Evolutionary conservation across 2,797 vertebrate species (phyloP).

Genomic region (Melanotaenia parkinsoni): DNA sequence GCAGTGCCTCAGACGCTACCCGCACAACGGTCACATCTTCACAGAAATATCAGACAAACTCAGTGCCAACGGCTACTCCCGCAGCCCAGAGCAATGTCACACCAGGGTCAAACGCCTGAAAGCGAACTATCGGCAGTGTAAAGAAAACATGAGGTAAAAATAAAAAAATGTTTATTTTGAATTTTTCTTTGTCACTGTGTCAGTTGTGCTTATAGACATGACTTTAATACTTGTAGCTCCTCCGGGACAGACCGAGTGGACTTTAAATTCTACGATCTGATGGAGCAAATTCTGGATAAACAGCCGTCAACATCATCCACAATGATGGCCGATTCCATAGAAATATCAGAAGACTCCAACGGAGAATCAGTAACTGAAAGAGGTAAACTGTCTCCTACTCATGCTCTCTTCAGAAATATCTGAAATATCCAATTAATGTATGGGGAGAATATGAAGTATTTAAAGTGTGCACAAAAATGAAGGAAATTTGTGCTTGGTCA

Average conservation of each 20-base stretch:
- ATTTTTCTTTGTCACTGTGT: not conserved
- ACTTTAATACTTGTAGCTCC: slow-evolving; percentile 38
- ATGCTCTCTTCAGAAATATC: no score
- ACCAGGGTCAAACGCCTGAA: slow-evolving; percentile 82
- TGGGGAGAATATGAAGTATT: no score
- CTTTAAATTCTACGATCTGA: slow-evolving; percentile 81
- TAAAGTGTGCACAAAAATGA: no score
- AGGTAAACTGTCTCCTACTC: slow-evolving; percentile 38
- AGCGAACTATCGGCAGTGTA: slow-evolving; percentile 76
- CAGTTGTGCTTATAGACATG: no score
- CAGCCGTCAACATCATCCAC: slow-evolving; percentile 70
- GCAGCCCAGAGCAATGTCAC: slow-evolving; percentile 80
- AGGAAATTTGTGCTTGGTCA: no score
- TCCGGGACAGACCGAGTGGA: slow-evolving; percentile 70
- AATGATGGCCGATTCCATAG: slow-evolving; percentile 58
- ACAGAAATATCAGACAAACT: slow-evolving; percentile 77
- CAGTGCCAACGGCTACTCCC: slow-evolving; percentile 66
- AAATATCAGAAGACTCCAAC: slow-evolving; percentile 78
- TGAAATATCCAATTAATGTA: no score
- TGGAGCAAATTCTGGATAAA: slow-evolving; percentile 80
- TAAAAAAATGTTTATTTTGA: not conserved
- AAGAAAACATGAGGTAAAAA: slow-evolving; percentile 74
- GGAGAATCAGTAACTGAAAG: slow-evolving; percentile 61
- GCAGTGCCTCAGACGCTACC: slow-evolving; percentile 71
- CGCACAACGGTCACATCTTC: slow-evolving; percentile 81